Conservation (phyloP, 64 coral and sea anemone species). For the Dendronephthya gigantea region DNA sequence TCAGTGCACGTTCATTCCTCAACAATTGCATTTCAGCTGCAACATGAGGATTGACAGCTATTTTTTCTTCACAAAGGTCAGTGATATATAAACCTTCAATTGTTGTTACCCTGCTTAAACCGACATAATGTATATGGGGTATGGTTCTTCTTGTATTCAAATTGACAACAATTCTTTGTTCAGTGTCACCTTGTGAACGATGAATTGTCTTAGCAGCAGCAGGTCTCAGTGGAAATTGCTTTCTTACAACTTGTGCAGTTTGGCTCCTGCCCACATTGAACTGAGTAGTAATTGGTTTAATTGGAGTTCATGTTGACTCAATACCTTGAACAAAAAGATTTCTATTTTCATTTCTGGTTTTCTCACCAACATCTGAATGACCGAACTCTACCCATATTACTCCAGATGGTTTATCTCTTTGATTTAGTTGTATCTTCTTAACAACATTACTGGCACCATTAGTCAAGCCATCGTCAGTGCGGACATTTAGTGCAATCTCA, state of each 20-base stretch:
- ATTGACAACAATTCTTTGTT: not conserved
- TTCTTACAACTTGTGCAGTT: not conserved
- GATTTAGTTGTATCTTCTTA: not conserved
- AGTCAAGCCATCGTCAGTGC: not conserved
- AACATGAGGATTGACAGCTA: conserved; percentile 25
- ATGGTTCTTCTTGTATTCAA: not conserved
- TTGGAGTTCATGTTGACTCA: not conserved
- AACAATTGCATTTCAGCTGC: not conserved
- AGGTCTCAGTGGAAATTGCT: not conserved
- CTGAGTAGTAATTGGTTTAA: not conserved
- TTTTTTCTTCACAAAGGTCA: conserved; percentile 26
- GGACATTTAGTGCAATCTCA: not conserved
- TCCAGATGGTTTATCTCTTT: not conserved
- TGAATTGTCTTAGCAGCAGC: too few species aligned
- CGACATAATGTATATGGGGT: not conserved
- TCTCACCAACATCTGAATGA: not conserved
- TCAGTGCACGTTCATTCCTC: conserved; percentile 2
- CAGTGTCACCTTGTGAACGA: too few species aligned
- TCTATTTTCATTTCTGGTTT: not conserved
- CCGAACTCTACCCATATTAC: not conserved
- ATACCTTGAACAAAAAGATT: not conserved
- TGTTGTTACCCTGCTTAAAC: too few species aligned
- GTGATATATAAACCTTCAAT: conserved; percentile 24
- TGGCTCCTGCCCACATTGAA: not conserved
- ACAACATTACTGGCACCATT: not conserved